Conservation (phyloP, 2,113 vertebrate genomes). For the Tyto alba region DNA sequence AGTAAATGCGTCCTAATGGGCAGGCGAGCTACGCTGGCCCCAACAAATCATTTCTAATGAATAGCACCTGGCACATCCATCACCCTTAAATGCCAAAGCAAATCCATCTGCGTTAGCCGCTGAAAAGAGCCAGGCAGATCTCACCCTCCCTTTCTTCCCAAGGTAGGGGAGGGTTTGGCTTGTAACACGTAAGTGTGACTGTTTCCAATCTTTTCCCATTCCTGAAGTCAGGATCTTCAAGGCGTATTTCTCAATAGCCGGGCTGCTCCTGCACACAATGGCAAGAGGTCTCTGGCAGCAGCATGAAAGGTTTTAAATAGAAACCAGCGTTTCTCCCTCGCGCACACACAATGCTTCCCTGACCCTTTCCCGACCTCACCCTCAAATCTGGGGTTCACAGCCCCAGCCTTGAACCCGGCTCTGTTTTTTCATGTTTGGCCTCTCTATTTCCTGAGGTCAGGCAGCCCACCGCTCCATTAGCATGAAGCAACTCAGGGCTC, state of each 20-base stretch:
- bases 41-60: conserved; percentile 58
- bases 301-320: conserved; percentile 44
- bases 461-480: conserved; percentile 64
- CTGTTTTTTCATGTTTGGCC: conserved; percentile 69
- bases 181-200: neutral
- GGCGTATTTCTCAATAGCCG: conserved; percentile 6
- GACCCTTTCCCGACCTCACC: conserved; percentile 47
- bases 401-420: conserved; percentile 59
- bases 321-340: neutral
- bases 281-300: neutral
- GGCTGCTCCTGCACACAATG: conserved; percentile 48
- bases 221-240: neutral
- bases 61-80: conserved; percentile 49
- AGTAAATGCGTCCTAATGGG: conserved; percentile 62
- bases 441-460: conserved; percentile 70
- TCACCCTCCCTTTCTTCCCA: neutral
- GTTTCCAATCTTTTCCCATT: conserved; percentile 32
- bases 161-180: conserved; percentile 20
- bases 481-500: conserved; percentile 47
- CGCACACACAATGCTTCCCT: conserved; percentile 8
- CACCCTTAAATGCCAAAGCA: conserved; percentile 22
- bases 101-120: conserved; percentile 33
- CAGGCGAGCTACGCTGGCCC: conserved; percentile 11
- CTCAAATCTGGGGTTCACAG: conserved; percentile 59
- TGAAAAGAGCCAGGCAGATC: conserved; percentile 42